Evolutionary conservation across 2,888 invertebrate genomes (phyloP), one percentile per base, ranked within the genome.

Genomic region (Sturmia bella): DNA sequence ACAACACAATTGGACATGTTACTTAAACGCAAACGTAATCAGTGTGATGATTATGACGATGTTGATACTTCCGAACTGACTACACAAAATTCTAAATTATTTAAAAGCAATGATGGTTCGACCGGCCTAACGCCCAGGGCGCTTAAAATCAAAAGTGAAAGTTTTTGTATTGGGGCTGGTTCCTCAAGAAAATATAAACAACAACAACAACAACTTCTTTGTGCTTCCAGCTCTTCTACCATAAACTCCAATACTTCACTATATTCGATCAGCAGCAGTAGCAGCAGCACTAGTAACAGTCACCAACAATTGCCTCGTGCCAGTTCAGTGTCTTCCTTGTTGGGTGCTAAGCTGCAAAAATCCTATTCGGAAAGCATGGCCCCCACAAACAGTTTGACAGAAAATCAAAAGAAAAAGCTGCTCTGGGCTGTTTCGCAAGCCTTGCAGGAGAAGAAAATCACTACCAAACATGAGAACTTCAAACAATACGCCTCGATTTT

Each of bases 401-500:
- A 91, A 70, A 90, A 89, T 77, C 91, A 91, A 61, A 87, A 89
- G 43, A 91, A 89, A 95, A 96, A 96, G 92, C 91, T 96, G 27
- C 91, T 96, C 17, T 96, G 96, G 96, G 96, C 96, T 0, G 95
- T 96, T 4, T 94, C 95, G 2, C 94, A 95, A 87, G 95, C 96
- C 0, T 91, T 96, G 17, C 93, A 95, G 52, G 92, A 92, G 27
- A 94, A 94, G 88, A 95, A 95, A 48, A 94, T 96, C 87, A 93
- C 93, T 0, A 92, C 92, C 0, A 88, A 87, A 27, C 95, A 96
- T 85, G 92, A 94, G 0, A 92, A 94, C 50, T 96, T 96, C 91
- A 94, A 95, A 73, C 92, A 94, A 81, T 94, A 94, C 87, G 96
- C 95, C 3, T 92, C 94, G 0, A 91, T 92, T 1, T 90, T 96